Evolutionary conservation across 2,888 invertebrate species (phyloP).

Genomic region (Trisateles emortualis): DNA sequence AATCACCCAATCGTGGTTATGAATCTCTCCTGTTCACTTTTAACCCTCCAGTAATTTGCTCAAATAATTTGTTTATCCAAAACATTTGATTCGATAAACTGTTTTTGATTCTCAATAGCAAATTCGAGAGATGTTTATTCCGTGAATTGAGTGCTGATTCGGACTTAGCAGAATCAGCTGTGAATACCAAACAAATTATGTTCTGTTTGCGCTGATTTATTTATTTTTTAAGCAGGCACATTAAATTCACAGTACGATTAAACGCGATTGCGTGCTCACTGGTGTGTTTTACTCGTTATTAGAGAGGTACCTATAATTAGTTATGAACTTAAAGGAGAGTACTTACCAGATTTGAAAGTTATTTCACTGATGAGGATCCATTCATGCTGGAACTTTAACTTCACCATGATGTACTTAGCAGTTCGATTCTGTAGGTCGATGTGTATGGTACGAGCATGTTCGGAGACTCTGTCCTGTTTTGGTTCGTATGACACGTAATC

Average conservation of each 20-base stretch:
- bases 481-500: conserved; percentile 89
- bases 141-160: conserved; percentile 61
- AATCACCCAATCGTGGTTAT: conserved; percentile 66
- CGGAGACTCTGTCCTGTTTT: conserved; percentile 84
- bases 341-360: conserved; percentile 92
- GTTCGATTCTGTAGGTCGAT: conserved; percentile 91
- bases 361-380: conserved; percentile 97
- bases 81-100: conserved; percentile 70
- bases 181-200: conserved; percentile 64
- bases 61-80: conserved; percentile 65
- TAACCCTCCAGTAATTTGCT: conserved; percentile 52
- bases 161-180: conserved; percentile 54
- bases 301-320: conserved; percentile 8
- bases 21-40: conserved; percentile 64
- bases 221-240: conserved; percentile 52
- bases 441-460: conserved; percentile 89
- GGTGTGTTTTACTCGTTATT: conserved; percentile 10
- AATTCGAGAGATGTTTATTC: conserved; percentile 59
- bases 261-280: conserved; percentile 12
- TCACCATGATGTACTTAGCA: conserved; percentile 91
- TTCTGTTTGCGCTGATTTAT: conserved; percentile 53
- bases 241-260: conserved; percentile 31
- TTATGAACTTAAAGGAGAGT: background rate
- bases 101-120: conserved; percentile 53
- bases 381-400: conserved; percentile 92